These are phyloP conservation scores for Epirrhoe tristata DNA, from an alignment of 2,888 invertebrate genomes.

Conservation along the genomic window DNA sequence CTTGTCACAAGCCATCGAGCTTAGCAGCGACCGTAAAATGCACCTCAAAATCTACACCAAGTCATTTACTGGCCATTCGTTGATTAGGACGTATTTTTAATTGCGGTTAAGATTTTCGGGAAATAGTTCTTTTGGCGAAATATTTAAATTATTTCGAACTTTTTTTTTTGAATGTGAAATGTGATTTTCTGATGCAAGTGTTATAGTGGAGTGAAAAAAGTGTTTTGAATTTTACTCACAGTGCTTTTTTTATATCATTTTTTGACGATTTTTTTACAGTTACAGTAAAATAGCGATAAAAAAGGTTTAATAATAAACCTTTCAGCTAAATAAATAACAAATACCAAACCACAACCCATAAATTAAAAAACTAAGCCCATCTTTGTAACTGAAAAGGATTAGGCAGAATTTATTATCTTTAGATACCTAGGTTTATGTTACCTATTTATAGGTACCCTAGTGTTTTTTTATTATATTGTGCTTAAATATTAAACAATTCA, in stretches of 20 bases:
- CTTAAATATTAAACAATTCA: too few relatives aligned
- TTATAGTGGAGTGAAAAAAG: background rate
- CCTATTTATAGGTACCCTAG: too few relatives aligned
- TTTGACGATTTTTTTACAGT: too few relatives aligned
- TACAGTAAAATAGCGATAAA: too few relatives aligned
- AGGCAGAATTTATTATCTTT: too few relatives aligned
- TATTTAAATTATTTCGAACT: too few relatives aligned
- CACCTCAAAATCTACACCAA: conserved; percentile 77
- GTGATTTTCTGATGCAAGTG: background rate
- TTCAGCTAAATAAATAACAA: background rate
- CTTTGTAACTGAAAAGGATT: background rate
- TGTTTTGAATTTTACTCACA: background rate
- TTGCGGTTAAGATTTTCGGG: conserved; percentile 4
- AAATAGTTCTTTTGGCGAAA: background rate
- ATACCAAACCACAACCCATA: background rate
- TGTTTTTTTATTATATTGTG: too few relatives aligned
- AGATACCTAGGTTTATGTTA: too few relatives aligned
- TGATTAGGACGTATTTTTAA: conserved; percentile 56
- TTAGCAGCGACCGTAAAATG: conserved; percentile 78
- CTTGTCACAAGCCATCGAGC: conserved; percentile 80
- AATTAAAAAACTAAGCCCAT: background rate
- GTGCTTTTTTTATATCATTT: too few relatives aligned
- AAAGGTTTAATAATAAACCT: too few relatives aligned
- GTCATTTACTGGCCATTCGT: conserved; percentile 61
- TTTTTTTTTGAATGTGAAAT: too few relatives aligned